These are phyloP conservation scores for Polyommatus iphigenia DNA, from an alignment of 2,888 invertebrate species.

Conservation along the genomic window DNA sequence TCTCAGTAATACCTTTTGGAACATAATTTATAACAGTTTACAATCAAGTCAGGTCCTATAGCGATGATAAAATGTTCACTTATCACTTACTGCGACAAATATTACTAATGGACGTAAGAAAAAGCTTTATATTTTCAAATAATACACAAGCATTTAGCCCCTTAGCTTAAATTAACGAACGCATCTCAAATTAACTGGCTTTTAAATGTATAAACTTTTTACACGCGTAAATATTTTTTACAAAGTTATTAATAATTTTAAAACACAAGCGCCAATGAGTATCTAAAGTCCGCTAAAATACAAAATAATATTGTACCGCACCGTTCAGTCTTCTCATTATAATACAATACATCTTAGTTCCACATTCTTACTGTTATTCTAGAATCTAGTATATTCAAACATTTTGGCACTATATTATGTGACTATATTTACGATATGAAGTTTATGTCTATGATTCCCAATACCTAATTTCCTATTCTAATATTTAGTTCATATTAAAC, in stretches of 20 bases:
- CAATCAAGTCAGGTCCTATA: too few relatives aligned
- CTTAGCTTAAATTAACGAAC: too few relatives aligned
- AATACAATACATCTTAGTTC: not conserved
- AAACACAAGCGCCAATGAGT: not conserved
- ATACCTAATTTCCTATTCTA: not conserved
- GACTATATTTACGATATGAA: slow-evolving; percentile 5
- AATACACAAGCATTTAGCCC: too few relatives aligned
- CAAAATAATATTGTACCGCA: not conserved
- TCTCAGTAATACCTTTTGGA: too few relatives aligned
- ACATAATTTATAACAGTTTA: too few relatives aligned
- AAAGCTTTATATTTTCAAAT: not conserved
- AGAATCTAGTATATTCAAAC: not conserved
- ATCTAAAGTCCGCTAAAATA: not conserved
- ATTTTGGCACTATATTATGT: not conserved
- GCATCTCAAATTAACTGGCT: not conserved
- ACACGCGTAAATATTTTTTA: not conserved
- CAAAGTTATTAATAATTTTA: not conserved
- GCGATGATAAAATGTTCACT: too few relatives aligned
- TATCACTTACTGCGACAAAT: too few relatives aligned
- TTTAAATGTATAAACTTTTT: not conserved
- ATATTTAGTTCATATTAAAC: not conserved
- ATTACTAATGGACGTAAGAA: not conserved
- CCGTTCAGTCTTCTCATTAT: not conserved
- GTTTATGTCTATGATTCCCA: not conserved
- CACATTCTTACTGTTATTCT: not conserved